Evolutionary conservation across 2,888 invertebrate genomes (phyloP).

Genomic region (Philonicus albiceps): DNA sequence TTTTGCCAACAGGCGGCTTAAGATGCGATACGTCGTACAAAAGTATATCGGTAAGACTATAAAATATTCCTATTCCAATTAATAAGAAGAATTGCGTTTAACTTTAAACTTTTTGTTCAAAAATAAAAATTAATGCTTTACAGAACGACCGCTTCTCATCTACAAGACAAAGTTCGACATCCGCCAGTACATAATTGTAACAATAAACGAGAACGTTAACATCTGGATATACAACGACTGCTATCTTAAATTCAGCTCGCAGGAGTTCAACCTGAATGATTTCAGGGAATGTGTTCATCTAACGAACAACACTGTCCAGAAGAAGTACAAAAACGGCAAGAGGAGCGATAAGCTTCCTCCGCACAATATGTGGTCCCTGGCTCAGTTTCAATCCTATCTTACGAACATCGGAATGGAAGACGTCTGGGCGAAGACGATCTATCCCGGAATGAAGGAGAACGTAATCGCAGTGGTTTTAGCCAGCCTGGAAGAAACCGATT

Average conservation of each 20-base stretch:
- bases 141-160: slow-evolving; percentile 82
- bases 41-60: slow-evolving; percentile 84
- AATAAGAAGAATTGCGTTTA: too few relatives aligned
- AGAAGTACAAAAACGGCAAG: slow-evolving; percentile 68
- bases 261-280: slow-evolving; percentile 78
- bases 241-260: slow-evolving; percentile 86
- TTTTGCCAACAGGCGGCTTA: slow-evolving; percentile 67
- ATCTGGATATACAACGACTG: slow-evolving; percentile 89
- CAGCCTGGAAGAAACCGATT: slow-evolving; percentile 76
- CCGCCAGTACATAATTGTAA: slow-evolving; percentile 82
- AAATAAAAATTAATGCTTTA: not conserved
- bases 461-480: slow-evolving; percentile 81
- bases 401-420: slow-evolving; percentile 62
- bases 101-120: not conserved
- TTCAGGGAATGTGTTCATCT: slow-evolving; percentile 87
- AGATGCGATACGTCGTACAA: slow-evolving; percentile 79
- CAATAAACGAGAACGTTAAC: slow-evolving; percentile 77
- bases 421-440: slow-evolving; percentile 78
- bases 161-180: slow-evolving; percentile 91
- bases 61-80: too few relatives aligned
- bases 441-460: slow-evolving; percentile 84
- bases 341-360: slow-evolving; percentile 72
- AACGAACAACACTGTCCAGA: slow-evolving; percentile 88
- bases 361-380: slow-evolving; percentile 86
- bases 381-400: slow-evolving; percentile 73